A percentile compares a stretch with the other conserved stretches of the same genome.
These are phyloP conservation scores for Dryadula phaetusa DNA, from an alignment of 2,888 invertebrate species.

Conservation along the genomic window DNA sequence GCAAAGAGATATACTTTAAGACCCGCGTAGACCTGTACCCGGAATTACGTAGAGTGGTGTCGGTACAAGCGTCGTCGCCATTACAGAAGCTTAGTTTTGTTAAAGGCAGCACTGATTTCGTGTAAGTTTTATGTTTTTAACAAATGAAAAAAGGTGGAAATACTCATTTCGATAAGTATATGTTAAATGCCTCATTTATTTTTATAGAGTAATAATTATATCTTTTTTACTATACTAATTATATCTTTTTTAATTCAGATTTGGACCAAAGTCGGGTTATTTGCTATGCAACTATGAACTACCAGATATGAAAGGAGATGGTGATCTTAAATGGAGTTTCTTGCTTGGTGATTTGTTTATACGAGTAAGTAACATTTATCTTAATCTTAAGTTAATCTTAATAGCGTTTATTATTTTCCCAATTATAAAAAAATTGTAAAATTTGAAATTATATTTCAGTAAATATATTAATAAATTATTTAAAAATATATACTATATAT, in stretches of 20 bases:
- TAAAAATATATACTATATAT: no score
- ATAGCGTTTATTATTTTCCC: no score
- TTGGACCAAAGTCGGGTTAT: slow-evolving; percentile 76
- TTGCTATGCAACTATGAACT: slow-evolving; percentile 74
- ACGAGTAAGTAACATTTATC: slow-evolving; percentile 56
- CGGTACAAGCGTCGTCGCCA: slow-evolving; percentile 73
- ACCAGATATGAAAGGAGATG: slow-evolving; percentile 75
- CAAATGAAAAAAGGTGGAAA: no score
- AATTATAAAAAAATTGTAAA: no score
- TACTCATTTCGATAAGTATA: no score
- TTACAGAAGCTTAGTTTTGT: slow-evolving; percentile 63
- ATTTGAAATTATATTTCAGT: no score
- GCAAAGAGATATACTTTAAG: slow-evolving; percentile 74
- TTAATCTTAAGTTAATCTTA: no score
- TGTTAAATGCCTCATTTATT: no score
- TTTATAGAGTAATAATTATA: no score
- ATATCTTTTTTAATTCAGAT: slow-evolving; percentile 56
- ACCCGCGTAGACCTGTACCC: slow-evolving; percentile 69
- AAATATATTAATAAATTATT: no score
- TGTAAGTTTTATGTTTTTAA: slow-evolving; percentile 60
- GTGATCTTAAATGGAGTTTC: slow-evolving; percentile 80
- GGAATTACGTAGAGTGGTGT: slow-evolving; percentile 65
- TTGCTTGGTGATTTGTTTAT: slow-evolving; percentile 72
- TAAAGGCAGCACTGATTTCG: slow-evolving; percentile 74
- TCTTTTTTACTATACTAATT: no score